Conservation (phyloP, 2,888 invertebrate species). For the Spilosoma lubricipeda region DNA sequence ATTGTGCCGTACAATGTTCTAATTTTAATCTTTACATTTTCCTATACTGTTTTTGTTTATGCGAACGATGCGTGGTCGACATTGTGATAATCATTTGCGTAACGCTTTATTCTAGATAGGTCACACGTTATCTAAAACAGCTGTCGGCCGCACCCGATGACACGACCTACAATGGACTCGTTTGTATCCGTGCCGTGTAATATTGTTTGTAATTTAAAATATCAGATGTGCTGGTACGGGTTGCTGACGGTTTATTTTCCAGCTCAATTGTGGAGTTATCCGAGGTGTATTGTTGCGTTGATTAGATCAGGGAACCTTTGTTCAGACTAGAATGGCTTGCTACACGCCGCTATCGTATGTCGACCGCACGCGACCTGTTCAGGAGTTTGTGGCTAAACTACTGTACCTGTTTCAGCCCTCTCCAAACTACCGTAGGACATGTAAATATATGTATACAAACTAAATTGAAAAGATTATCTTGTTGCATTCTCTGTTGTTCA, state of each 20-base stretch:
- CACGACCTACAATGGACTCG: conserved; percentile 77
- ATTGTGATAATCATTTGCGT: conserved; percentile 63
- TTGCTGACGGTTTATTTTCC: conserved; percentile 73
- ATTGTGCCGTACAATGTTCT: neutral
- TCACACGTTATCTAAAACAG: conserved; percentile 84
- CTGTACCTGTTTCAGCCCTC: conserved; percentile 55
- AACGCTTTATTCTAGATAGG: conserved; percentile 78
- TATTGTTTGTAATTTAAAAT: conserved; percentile 85
- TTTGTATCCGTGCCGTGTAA: conserved; percentile 79
- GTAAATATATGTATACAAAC: conserved; percentile 40
- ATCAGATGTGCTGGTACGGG: conserved; percentile 72
- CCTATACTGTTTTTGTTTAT: conserved; percentile 32
- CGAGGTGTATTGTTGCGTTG: conserved; percentile 83
- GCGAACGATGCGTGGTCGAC: conserved; percentile 55
- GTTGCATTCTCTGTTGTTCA: conserved; percentile 33
- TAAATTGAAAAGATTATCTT: conserved; percentile 39
- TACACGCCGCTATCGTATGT: conserved; percentile 70
- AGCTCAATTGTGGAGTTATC: conserved; percentile 75
- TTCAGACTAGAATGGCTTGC: conserved; percentile 73
- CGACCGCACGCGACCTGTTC: conserved; percentile 69
- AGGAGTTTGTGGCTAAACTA: conserved; percentile 61
- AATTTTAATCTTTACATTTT: conserved; percentile 7
- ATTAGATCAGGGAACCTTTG: conserved; percentile 83
- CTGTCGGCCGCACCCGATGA: conserved; percentile 72
- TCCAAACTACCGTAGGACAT: conserved; percentile 56